A percentile compares a stretch with the other conserved stretches of the same genome.
Conservation (phyloP, 2,113 vertebrate genomes). For the Eulemur rufifrons region DNA sequence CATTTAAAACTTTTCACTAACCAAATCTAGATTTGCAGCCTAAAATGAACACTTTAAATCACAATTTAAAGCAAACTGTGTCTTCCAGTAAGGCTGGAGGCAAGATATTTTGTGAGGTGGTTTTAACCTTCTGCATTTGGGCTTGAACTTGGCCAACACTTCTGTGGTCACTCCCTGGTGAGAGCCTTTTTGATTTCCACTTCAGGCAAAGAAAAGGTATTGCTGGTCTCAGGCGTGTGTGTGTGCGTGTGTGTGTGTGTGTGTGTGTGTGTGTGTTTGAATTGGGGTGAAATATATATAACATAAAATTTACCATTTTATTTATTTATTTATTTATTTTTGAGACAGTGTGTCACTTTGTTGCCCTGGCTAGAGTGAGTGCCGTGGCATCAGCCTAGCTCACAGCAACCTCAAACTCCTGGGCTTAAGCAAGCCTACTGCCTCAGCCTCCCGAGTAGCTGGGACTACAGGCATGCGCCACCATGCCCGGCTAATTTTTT, state of each 20-base stretch:
- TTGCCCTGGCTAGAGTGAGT: too few species aligned
- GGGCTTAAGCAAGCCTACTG: too few species aligned
- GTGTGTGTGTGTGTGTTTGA: neutral
- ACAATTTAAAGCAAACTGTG: neutral
- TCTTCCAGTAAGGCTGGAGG: neutral
- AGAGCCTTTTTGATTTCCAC: neutral
- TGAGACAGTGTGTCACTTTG: too few species aligned
- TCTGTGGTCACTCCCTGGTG: neutral
- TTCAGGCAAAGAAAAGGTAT: constrained; percentile 25
- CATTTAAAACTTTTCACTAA: constrained; percentile 14
- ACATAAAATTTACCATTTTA: too few species aligned
- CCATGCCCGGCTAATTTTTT: too few species aligned
- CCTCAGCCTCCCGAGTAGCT: too few species aligned
- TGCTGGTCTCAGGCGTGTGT: neutral
- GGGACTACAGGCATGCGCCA: too few species aligned
- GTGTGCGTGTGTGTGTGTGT: neutral
- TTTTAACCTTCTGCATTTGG: neutral
- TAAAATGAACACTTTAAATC: neutral
- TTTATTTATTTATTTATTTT: too few species aligned
- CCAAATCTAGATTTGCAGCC: neutral
- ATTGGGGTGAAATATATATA: neutral
- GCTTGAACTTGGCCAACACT: neutral
- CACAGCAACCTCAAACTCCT: too few species aligned
- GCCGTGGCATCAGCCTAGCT: too few species aligned
- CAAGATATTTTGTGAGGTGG: neutral